These are phyloP conservation scores for Pelochelys cantorii DNA, from an alignment of 2,797 vertebrate species.

Conservation along the genomic window DNA sequence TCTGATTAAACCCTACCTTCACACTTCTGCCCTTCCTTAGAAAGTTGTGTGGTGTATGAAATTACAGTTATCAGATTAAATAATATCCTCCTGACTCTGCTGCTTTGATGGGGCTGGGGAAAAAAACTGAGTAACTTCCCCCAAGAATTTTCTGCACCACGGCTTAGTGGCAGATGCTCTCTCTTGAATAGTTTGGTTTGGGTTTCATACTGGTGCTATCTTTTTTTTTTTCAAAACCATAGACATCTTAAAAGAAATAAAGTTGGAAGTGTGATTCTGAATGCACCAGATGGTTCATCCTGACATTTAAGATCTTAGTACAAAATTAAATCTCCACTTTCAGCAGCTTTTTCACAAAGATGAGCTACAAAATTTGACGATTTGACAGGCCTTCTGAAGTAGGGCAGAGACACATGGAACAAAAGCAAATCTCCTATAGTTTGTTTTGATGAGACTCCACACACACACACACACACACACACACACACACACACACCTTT, in stretches of 20 bases:
- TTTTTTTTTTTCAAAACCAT: not conserved
- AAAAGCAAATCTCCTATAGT: not conserved
- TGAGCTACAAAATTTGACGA: not conserved
- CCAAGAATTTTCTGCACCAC: not conserved
- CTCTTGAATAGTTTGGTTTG: not conserved
- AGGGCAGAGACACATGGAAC: not conserved
- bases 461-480: too few relatives aligned
- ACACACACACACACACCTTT: too few relatives aligned
- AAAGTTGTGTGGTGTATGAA: rapidly evolving
- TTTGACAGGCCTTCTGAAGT: not conserved
- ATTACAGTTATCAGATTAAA: not conserved
- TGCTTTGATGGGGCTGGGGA: not conserved
- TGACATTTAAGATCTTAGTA: not conserved
- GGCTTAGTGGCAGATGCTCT: not conserved
- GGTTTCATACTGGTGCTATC: not conserved
- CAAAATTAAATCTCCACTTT: not conserved
- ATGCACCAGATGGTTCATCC: not conserved
- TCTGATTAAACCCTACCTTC: not conserved
- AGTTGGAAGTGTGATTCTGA: not conserved
- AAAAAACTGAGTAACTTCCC: not conserved
- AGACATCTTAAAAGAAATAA: not conserved
- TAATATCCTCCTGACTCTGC: not conserved
- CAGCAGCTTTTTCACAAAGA: not conserved
- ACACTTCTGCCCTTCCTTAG: not conserved
- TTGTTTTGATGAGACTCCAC: not conserved